Conservation (phyloP, 2,797 vertebrate species). For the Spea hammondii region DNA sequence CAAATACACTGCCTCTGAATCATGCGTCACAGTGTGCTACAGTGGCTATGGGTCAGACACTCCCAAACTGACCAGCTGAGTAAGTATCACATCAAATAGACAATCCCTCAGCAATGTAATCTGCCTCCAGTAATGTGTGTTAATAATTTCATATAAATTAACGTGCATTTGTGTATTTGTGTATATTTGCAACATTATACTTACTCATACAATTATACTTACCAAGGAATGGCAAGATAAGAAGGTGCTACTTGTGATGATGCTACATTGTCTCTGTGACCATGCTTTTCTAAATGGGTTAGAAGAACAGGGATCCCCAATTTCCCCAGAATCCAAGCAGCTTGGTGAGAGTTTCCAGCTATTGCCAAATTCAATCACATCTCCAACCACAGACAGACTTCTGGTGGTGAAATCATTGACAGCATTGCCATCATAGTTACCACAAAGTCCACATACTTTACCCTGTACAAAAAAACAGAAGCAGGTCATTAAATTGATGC, state of each 20-base stretch:
- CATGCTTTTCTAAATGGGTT: slow-evolving; percentile 76
- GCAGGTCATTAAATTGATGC: not conserved
- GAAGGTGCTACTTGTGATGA: slow-evolving; percentile 73
- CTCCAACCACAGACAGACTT: slow-evolving; percentile 70
- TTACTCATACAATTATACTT: slow-evolving; percentile 21
- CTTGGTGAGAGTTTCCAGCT: slow-evolving; percentile 80
- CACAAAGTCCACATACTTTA: slow-evolving; percentile 82
- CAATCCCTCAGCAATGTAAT: no score
- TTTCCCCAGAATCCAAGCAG: slow-evolving; percentile 66
- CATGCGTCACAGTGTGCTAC: no score
- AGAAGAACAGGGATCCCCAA: slow-evolving; percentile 63
- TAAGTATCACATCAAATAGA: no score
- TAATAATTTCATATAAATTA: no score
- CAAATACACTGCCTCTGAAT: no score
- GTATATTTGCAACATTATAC: no score
- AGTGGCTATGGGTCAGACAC: no score
- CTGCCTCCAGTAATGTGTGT: no score
- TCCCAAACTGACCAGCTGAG: no score
- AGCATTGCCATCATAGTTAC: slow-evolving; percentile 81
- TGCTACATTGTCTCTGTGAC: slow-evolving; percentile 77
- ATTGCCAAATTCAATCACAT: slow-evolving; percentile 75
- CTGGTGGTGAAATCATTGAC: slow-evolving; percentile 83
- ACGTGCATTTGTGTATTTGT: no score
- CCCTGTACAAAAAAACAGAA: slow-evolving; percentile 64
- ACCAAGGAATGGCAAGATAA: slow-evolving; percentile 72